Evolutionary conservation across 2,113 vertebrate genomes (phyloP).

Genomic region (Corythornis vintsioides): DNA sequence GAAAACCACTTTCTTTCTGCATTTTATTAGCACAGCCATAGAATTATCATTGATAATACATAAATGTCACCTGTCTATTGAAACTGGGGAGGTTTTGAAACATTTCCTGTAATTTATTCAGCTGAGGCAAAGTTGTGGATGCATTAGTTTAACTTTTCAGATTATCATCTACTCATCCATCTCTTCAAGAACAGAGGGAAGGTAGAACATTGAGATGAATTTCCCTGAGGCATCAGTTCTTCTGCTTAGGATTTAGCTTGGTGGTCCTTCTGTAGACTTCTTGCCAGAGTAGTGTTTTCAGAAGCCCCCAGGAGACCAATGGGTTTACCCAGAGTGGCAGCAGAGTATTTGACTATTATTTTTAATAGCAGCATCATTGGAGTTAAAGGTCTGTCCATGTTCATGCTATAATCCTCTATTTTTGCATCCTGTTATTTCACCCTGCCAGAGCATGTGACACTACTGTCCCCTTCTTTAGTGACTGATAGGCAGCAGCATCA

Average conservation of each 20-base stretch:
- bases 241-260: not conserved
- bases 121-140: not conserved
- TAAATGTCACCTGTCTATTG: not conserved
- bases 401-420: slow-evolving; percentile 19
- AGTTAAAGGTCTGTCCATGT: not conserved
- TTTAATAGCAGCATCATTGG: not conserved
- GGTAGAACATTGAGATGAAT: not conserved
- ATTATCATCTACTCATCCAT: not conserved
- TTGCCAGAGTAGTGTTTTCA: not conserved
- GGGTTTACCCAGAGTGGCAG: not conserved
- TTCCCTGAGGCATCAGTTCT: not conserved
- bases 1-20: not conserved
- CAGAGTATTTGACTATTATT: not conserved
- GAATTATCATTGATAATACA: accelerated
- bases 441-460: not conserved
- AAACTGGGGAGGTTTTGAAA: not conserved
- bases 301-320: not conserved
- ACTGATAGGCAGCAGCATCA: slow-evolving; percentile 24
- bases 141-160: not conserved
- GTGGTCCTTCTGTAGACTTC: not conserved
- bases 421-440: slow-evolving; percentile 9
- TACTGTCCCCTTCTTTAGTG: slow-evolving; percentile 21
- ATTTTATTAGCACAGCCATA: not conserved
- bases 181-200: not conserved
- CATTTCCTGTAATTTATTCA: not conserved